phyloP scores from a whole-genome alignment of 2,797 vertebrate genomes.

The Harpagifer antarcticus region DNA sequence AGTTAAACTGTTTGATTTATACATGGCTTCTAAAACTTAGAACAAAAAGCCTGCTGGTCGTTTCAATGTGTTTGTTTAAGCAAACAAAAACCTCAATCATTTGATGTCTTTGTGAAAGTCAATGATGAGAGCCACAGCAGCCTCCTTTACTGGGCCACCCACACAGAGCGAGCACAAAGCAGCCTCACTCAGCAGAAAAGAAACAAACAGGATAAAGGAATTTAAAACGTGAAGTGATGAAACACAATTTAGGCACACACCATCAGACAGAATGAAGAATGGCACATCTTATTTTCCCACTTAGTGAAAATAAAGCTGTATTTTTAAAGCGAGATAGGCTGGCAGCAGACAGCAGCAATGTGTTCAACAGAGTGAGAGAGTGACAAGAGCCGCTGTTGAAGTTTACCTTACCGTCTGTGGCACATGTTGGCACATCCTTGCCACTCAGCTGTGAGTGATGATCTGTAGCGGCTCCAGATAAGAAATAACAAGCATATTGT shows the following conservation, averaged over 20 bases:
- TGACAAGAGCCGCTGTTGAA: constrained; percentile 46
- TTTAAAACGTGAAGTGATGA: constrained; percentile 45
- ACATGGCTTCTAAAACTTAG: neutral
- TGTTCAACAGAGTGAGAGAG: constrained; percentile 41
- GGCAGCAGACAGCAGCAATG: constrained; percentile 25
- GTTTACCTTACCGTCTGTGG: constrained; percentile 35
- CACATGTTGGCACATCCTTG: constrained; percentile 28
- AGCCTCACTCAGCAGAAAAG: constrained; percentile 41
- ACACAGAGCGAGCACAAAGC: constrained; percentile 36
- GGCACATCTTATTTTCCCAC: constrained; percentile 29
- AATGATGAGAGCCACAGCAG: constrained; percentile 14
- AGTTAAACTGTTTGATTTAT: no score
- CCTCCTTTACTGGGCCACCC: constrained; percentile 47
- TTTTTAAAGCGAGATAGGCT: constrained; percentile 35
- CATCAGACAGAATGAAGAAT: constrained; percentile 51
- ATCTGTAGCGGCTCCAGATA: constrained; percentile 33
- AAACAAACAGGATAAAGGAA: constrained; percentile 47
- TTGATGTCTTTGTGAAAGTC: constrained; percentile 52
- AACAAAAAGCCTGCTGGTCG: constrained; percentile 14
- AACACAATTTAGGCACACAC: constrained; percentile 29
- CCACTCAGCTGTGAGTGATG: constrained; percentile 45
- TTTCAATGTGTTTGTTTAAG: constrained; percentile 34
- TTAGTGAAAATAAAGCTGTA: constrained; percentile 26
- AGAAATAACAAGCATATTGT: constrained; percentile 16
- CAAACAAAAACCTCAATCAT: constrained; percentile 37